Base-by-base conservation (phyloP, 2,888 invertebrate genomes). In the Eristalinus aeneus region DNA sequence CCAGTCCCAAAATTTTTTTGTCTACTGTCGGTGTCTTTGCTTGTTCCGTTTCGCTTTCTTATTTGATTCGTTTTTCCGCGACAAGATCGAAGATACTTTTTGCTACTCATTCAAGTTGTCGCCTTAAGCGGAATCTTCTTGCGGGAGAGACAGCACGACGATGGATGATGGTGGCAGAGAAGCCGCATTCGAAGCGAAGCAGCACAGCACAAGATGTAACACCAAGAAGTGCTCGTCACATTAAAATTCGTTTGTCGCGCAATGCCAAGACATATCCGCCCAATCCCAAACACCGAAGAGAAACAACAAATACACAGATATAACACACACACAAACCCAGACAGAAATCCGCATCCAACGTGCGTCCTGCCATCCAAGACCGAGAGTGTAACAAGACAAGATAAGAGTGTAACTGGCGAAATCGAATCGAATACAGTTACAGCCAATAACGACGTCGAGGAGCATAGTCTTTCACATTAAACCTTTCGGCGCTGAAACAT, bases 341-440 rank as follows among this genome's bases (percentile, higher is more conserved):
- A 72, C 61, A 65, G 34, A 75, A 56, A 56, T 12, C 11, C 56
- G 46, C 39, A 39, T 39, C 27, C 34, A 34, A 68, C 36, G 71
- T 34, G 27, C 34, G 65, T 69, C 46, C 53, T 56, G 20, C 20
- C 64, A 56, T 60, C 60, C 36, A 10, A 27, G 27, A 3, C 6
- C 46, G 71, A 39, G 36, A 72, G 73, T 46, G 54, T 23, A 60
- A 77, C 36, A 72, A 69, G 58, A 60, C 68, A 67, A 56, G 76
- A 72, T 76, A 85, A 69, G 72, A 71, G 76, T 5, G 60, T 60
- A 82, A 77, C 63, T 85, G 68, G 34, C 54, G 65, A 73, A 86
- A 86, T 86, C 86, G 82, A 86, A 86, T 86, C 86, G 82, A 86
- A 86, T 77, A 82, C 77, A 78, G 77, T 82, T 77, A 82, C 77